phyloP scores from a whole-genome alignment of 2,797 vertebrate genomes.

The Nasua narica region DNA sequence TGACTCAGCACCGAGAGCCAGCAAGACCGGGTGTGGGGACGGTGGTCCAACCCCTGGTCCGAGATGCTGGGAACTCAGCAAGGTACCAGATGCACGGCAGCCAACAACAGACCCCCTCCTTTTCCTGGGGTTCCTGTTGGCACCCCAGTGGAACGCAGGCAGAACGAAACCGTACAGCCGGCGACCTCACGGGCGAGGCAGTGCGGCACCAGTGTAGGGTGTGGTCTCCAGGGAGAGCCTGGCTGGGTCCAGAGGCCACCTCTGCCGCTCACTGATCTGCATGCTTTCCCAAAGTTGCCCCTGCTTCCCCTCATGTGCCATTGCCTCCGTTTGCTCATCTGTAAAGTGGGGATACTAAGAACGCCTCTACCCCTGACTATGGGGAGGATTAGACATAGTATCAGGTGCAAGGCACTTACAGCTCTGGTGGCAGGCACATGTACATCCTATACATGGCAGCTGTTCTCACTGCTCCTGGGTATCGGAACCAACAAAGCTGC shows the following conservation, averaged over 20 bases:
- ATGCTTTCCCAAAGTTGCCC: not conserved
- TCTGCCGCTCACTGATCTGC: not conserved
- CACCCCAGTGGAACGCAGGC: no score
- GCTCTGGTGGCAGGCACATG: not conserved
- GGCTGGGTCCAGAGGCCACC: not conserved
- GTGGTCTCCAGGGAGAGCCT: not conserved
- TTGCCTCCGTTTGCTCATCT: not conserved
- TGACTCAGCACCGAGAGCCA: not conserved
- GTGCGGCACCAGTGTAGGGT: accelerated
- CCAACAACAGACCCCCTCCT: not conserved
- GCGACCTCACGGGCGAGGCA: not conserved
- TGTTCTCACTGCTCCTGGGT: not conserved
- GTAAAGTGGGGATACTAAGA: not conserved
- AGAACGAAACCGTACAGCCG: not conserved
- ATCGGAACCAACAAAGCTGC: not conserved
- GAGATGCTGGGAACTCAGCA: not conserved
- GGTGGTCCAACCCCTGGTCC: not conserved
- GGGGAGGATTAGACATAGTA: not conserved
- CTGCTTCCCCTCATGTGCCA: not conserved
- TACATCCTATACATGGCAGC: not conserved
- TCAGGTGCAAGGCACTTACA: not conserved
- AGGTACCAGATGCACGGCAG: not conserved
- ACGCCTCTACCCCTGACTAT: not conserved
- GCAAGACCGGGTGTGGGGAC: not conserved
- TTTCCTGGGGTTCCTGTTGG: not conserved